phyloP scores from a whole-genome alignment of 2,888 invertebrate genomes.

The Ditylenchus weischeri region DNA sequence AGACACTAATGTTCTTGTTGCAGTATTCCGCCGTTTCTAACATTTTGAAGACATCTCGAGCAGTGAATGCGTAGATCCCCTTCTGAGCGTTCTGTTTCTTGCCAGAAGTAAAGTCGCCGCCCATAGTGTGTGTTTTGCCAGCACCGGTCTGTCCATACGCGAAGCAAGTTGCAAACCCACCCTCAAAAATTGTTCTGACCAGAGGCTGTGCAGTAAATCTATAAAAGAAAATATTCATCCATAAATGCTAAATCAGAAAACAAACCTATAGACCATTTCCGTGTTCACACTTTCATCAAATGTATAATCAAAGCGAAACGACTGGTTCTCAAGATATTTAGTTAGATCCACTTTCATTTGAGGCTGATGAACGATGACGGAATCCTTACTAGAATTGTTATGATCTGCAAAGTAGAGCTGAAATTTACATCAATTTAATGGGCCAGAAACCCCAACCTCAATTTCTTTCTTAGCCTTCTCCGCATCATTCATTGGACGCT shows the following conservation, averaged over 20 bases:
- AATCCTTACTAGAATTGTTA: conserved; percentile 85
- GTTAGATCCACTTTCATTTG: conserved; percentile 80
- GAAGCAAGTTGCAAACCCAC: conserved; percentile 93
- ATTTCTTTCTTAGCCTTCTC: conserved; percentile 58
- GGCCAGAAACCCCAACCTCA: conserved; percentile 56
- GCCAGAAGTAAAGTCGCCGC: conserved; percentile 60
- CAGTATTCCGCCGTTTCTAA: conserved; percentile 73
- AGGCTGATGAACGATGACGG: conserved; percentile 64
- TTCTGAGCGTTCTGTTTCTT: conserved; percentile 60
- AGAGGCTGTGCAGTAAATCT: conserved; percentile 87
- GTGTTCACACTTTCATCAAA: conserved; percentile 93
- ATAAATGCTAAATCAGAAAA: conserved; percentile 2
- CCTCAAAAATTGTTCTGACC: conserved; percentile 91
- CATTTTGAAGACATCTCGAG: conserved; percentile 84
- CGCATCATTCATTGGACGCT: conserved; percentile 91
- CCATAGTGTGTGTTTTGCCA: conserved; percentile 92
- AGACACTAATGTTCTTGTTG: conserved; percentile 76
- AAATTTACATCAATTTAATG: neutral
- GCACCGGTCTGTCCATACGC: conserved; percentile 99
- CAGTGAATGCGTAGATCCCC: conserved; percentile 94
- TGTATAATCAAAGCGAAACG: conserved; percentile 96
- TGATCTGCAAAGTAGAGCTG: conserved; percentile 65
- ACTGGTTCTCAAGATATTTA: conserved; percentile 95
- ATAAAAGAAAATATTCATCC: conserved; percentile 24
- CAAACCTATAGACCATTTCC: conserved; percentile 89